Evolutionary conservation across 2,797 vertebrate genomes (phyloP).

Genomic region (Enteromius treurensis): DNA sequence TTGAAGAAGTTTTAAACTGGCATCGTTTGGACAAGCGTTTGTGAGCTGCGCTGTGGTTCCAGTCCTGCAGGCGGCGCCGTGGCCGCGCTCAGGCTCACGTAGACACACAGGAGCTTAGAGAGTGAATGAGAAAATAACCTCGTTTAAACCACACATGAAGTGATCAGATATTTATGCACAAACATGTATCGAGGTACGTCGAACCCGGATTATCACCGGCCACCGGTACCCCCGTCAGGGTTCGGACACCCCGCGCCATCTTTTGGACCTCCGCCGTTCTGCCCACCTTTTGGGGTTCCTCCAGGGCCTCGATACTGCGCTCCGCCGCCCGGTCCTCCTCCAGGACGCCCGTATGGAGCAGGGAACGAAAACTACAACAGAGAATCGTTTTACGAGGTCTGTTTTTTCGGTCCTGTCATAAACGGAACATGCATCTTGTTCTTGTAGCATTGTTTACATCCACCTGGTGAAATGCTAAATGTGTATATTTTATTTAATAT

Average conservation of each 20-base stretch:
- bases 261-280: conserved; percentile 41
- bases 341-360: not conserved
- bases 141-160: not conserved
- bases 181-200: conserved; percentile 48
- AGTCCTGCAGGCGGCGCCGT: conserved; percentile 17
- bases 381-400: conserved; percentile 50
- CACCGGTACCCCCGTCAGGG: not conserved
- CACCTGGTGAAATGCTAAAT: not conserved
- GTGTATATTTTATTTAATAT: not conserved
- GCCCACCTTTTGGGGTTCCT: conserved; percentile 28
- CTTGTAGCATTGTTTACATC: no score
- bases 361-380: conserved; percentile 21
- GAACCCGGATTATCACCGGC: conserved; percentile 43
- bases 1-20: conserved; percentile 20
- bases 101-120: not conserved
- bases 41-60: not conserved
- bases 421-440: not conserved
- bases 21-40: not conserved
- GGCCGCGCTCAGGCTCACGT: not conserved
- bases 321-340: conserved; percentile 13
- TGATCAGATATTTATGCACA: not conserved
- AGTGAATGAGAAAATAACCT: conserved; percentile 15
- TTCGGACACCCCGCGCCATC: conserved; percentile 25
- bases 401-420: not conserved
- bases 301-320: conserved; percentile 17